phyloP scores from a whole-genome alignment of 2,113 vertebrate species.

The Daubentonia madagascariensis region DNA sequence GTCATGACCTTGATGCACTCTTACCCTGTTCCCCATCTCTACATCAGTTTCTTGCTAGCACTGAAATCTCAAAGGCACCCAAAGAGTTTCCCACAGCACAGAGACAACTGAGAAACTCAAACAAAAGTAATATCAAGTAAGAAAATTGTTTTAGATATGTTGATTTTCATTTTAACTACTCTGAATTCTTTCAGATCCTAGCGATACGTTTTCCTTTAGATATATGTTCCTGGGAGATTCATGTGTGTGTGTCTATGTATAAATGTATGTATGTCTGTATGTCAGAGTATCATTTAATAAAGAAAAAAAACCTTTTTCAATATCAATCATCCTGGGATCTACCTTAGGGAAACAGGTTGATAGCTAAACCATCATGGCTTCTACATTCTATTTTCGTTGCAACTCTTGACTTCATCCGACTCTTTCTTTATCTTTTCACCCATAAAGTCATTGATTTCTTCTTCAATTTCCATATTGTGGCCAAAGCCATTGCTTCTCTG shows the following conservation, averaged over 20 bases:
- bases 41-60: neutral
- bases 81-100: neutral
- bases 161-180: slow-evolving; percentile 42
- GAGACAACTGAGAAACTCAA: slow-evolving; percentile 2
- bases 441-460: neutral
- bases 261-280: neutral
- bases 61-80: neutral
- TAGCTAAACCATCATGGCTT: neutral
- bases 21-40: neutral
- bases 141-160: neutral
- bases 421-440: neutral
- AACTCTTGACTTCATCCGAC: slow-evolving; percentile 1
- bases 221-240: neutral
- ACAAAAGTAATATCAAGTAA: neutral
- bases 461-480: neutral
- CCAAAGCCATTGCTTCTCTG: neutral
- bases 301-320: neutral
- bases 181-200: neutral
- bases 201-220: neutral
- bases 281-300: neutral
- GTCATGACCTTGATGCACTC: neutral
- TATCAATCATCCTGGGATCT: neutral
- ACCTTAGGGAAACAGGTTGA: neutral
- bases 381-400: neutral
- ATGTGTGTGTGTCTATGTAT: neutral